These are phyloP conservation scores for Anarsia innoxiella DNA, from an alignment of 2,888 invertebrate species.

Conservation along the genomic window DNA sequence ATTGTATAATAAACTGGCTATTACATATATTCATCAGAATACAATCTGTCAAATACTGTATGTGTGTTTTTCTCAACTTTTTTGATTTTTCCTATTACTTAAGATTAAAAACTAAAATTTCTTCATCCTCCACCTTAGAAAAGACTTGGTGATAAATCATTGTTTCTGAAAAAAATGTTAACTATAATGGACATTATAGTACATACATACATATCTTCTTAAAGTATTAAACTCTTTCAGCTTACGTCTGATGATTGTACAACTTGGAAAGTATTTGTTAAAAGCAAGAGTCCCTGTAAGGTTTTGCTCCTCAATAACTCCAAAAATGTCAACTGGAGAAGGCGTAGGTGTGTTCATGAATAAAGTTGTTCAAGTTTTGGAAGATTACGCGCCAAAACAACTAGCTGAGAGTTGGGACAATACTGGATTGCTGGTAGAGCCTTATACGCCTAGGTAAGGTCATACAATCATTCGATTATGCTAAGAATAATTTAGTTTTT, in stretches of 20 bases:
- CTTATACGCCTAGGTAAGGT: conserved; percentile 71
- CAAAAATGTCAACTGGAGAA: conserved; percentile 46
- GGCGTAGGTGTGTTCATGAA: conserved; percentile 58
- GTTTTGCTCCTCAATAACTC: conserved; percentile 7
- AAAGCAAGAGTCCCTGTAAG: conserved; percentile 22
- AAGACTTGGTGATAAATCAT: too few species aligned
- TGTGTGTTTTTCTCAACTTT: too few species aligned
- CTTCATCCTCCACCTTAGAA: too few species aligned
- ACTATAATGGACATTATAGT: too few species aligned
- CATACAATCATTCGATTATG: conserved; percentile 3
- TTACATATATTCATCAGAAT: too few species aligned
- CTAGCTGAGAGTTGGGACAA: conserved; percentile 95
- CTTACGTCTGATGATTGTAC: conserved; percentile 48
- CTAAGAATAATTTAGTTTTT: conserved; percentile 6
- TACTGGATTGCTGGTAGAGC: conserved; percentile 93
- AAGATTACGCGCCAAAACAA: conserved; percentile 80
- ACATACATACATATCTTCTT: too few species aligned
- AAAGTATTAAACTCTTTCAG: too few species aligned
- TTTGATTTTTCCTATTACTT: too few species aligned
- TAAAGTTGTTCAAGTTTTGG: conserved; percentile 75
- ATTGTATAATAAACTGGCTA: too few species aligned
- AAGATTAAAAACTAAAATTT: too few species aligned
- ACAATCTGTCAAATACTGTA: too few species aligned
- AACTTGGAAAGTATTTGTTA: conserved; percentile 33
- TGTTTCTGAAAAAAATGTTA: too few species aligned